Evolutionary conservation across 2,113 vertebrate species (phyloP).

Genomic region (Eulacestoma nigropectus): DNA sequence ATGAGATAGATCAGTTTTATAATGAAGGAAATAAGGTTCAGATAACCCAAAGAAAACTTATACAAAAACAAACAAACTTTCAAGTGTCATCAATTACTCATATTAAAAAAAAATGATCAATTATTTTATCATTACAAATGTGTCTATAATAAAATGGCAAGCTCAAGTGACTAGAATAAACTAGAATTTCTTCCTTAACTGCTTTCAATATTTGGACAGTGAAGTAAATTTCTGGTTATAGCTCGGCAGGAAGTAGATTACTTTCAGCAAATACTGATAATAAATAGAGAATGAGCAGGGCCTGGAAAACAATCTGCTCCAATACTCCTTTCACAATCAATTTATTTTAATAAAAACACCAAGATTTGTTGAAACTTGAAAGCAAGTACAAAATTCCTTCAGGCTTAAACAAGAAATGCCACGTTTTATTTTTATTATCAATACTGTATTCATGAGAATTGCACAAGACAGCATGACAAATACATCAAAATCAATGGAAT

Average conservation of each 20-base stretch:
- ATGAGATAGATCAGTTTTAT: neutral
- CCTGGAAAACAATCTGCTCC: neutral
- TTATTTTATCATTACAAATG: neutral
- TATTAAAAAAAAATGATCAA: neutral
- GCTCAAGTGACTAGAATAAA: neutral
- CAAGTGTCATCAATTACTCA: neutral
- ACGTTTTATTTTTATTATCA: neutral
- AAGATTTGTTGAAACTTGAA: neutral
- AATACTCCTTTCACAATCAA: neutral
- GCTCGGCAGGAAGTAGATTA: neutral
- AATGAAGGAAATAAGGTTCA: neutral
- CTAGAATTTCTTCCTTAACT: neutral
- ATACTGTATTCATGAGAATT: neutral
- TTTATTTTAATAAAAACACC: neutral
- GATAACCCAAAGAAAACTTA: neutral
- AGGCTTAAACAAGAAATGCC: neutral
- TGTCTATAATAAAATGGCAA: neutral
- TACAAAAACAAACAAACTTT: neutral
- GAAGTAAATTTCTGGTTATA: neutral
- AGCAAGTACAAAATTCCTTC: neutral
- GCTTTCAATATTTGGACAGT: neutral
- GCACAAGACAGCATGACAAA: neutral
- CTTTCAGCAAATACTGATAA: conserved; percentile 37
- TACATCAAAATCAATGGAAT: neutral
- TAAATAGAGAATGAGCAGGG: neutral